These are phyloP conservation scores for Gandaritis pyraliata DNA, from an alignment of 2,888 invertebrate species.

Conservation along the genomic window DNA sequence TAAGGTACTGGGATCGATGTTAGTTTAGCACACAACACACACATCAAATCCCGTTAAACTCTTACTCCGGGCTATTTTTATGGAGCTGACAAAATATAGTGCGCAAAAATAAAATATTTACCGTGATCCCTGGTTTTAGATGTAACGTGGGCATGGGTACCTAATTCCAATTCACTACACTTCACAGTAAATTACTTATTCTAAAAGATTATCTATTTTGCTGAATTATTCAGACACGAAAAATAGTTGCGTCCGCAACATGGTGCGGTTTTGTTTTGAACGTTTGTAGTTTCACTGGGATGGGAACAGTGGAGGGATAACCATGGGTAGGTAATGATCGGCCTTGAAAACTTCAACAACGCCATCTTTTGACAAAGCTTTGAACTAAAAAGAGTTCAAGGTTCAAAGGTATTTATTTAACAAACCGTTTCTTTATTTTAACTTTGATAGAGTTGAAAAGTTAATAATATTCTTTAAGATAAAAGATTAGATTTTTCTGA, in stretches of 20 bases:
- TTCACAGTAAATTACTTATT: constrained; percentile 53
- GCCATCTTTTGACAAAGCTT: constrained; percentile 50
- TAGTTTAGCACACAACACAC: no score
- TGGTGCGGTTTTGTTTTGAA: constrained; percentile 77
- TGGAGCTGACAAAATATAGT: constrained; percentile 9
- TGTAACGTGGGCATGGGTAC: constrained; percentile 79
- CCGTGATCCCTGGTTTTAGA: constrained; percentile 80
- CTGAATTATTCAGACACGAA: constrained; percentile 69
- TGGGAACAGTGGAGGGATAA: constrained; percentile 24
- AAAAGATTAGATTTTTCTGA: no score
- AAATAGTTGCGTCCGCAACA: constrained; percentile 67
- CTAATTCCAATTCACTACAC: constrained; percentile 59
- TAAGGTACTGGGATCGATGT: constrained; percentile 30
- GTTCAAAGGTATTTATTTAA: not conserved
- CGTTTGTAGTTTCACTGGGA: constrained; percentile 28
- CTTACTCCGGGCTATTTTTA: constrained; percentile 26
- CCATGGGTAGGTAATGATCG: constrained; percentile 70
- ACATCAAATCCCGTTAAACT: constrained; percentile 1
- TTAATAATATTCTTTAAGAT: no score
- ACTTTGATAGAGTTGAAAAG: not conserved
- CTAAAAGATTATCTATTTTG: constrained; percentile 33
- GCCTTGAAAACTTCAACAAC: constrained; percentile 41
- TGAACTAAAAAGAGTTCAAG: constrained; percentile 26
- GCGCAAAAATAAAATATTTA: constrained; percentile 47
- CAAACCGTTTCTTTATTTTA: not conserved